phyloP scores from a whole-genome alignment of 2,888 invertebrate genomes.

The Andrena bucephala region DNA sequence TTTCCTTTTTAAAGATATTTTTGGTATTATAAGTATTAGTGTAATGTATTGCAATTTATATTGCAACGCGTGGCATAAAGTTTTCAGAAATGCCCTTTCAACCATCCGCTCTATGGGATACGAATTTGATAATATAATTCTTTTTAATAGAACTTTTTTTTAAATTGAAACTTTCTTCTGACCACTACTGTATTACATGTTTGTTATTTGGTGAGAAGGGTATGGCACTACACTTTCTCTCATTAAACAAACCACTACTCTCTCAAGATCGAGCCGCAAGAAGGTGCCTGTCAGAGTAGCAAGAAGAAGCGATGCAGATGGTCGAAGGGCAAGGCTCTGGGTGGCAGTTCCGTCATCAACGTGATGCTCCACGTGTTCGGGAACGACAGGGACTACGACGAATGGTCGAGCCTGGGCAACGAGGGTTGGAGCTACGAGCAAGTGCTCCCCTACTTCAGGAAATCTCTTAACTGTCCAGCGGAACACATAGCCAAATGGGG shows the following conservation, averaged over 20 bases:
- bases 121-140: no score
- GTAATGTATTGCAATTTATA: no score
- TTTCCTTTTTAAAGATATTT: no score
- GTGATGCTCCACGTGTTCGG: constrained; percentile 89
- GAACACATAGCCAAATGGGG: constrained; percentile 80
- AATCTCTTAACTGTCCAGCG: constrained; percentile 73
- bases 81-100: no score
- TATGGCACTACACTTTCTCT: not conserved
- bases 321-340: constrained; percentile 88
- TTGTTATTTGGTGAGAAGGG: no score
- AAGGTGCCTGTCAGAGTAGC: constrained; percentile 81
- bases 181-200: no score
- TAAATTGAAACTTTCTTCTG: no score
- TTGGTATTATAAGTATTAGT: no score
- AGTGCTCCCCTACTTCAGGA: constrained; percentile 82
- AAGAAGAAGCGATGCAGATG: constrained; percentile 84
- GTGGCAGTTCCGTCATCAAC: constrained; percentile 89
- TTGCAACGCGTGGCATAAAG: no score
- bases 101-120: no score
- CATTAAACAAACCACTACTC: no score
- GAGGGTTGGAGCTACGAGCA: constrained; percentile 87
- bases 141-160: no score
- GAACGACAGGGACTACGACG: constrained; percentile 88
- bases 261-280: constrained; percentile 84
- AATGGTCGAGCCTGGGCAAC: constrained; percentile 88